A percentile compares a stretch with the other conserved stretches of the same genome.
Conservation (phyloP, 2,797 vertebrate species). For the Gallirallus australis region DNA sequence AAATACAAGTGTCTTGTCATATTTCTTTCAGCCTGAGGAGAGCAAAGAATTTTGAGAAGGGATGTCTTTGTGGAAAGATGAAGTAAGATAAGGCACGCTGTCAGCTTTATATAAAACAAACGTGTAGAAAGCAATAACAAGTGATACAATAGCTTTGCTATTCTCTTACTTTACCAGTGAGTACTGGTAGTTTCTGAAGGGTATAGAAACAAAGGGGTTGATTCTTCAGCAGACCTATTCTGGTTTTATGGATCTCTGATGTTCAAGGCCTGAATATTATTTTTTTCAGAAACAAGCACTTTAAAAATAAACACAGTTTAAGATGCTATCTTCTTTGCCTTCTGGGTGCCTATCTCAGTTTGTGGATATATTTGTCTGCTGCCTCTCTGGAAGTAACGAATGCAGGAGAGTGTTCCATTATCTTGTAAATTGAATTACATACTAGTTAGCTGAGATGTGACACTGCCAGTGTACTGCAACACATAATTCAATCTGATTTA, state of each 20-base stretch:
- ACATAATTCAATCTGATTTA: conserved; percentile 44
- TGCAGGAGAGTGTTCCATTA: neutral
- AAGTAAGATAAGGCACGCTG: neutral
- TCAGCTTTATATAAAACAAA: neutral
- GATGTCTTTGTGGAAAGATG: neutral
- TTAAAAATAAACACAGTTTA: neutral
- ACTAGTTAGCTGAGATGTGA: conserved; percentile 29
- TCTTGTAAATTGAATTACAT: conserved; percentile 18
- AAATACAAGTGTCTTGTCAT: neutral
- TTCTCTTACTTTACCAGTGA: neutral
- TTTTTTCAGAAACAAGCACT: neutral
- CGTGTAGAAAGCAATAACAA: neutral
- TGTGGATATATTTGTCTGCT: conserved; percentile 2
- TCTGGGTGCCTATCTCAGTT: neutral
- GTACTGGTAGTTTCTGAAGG: neutral
- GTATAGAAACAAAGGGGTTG: neutral
- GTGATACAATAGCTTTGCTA: neutral
- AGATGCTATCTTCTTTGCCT: neutral
- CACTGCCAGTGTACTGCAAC: neutral
- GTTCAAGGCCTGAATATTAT: neutral
- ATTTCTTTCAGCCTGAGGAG: neutral
- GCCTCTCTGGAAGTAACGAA: conserved; percentile 6
- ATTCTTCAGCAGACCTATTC: neutral
- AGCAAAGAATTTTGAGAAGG: neutral
- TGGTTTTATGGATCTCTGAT: neutral